phyloP scores from a whole-genome alignment of 2,113 vertebrate species.

The Sapajus apella region DNA sequence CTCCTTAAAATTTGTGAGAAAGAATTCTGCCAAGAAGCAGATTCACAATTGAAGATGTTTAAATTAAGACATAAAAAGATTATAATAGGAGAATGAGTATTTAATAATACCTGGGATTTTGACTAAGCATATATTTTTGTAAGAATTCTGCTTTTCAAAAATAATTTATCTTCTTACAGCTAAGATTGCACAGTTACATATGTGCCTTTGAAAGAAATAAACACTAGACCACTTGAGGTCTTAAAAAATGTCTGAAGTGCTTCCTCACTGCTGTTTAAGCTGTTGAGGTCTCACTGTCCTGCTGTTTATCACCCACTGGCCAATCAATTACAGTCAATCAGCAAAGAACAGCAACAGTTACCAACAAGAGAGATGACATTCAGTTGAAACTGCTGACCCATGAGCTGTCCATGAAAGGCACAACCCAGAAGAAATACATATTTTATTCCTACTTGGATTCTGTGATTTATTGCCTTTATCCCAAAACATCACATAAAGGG shows the following conservation, averaged over 20 bases:
- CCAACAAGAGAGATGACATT: neutral
- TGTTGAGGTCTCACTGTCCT: conserved; percentile 12
- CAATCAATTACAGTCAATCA: conserved; percentile 59
- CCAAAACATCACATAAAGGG: neutral
- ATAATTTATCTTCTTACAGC: neutral
- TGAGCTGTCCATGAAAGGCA: neutral
- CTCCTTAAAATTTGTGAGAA: conserved; percentile 17
- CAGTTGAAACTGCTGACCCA: neutral
- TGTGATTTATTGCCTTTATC: neutral
- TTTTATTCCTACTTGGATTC: neutral
- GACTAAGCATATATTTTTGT: neutral
- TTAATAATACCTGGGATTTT: conserved; percentile 13
- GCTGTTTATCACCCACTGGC: conserved; percentile 47
- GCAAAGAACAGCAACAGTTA: neutral
- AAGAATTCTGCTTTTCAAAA: conserved; percentile 42
- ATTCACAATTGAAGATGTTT: neutral
- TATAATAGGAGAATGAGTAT: neutral
- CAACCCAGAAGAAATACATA: neutral
- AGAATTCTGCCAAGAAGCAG: neutral
- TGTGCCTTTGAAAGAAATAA: conserved; percentile 55
- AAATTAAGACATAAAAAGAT: neutral
- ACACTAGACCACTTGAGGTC: neutral
- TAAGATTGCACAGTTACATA: conserved; percentile 44
- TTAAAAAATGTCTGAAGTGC: conserved; percentile 48
- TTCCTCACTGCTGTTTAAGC: neutral